Conservation (phyloP, 1,140 invertebrate genomes). For the Pseudomyrmex pallidus region DNA sequence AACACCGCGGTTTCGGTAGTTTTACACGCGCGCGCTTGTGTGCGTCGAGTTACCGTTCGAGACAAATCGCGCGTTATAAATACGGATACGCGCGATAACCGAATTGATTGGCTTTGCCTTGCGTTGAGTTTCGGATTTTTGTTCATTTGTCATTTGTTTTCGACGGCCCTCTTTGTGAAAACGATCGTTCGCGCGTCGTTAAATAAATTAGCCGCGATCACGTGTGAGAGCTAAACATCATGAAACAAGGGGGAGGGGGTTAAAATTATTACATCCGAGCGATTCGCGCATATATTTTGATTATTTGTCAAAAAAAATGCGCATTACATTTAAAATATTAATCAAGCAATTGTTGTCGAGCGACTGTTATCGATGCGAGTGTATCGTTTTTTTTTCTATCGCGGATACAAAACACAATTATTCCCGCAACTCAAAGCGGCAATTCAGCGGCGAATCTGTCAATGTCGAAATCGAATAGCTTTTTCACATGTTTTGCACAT, state of each 20-base stretch:
- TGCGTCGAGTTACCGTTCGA: neutral
- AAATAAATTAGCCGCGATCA: too few species aligned
- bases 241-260: too few species aligned
- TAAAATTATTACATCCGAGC: too few species aligned
- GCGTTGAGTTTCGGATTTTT: neutral
- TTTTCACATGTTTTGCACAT: neutral
- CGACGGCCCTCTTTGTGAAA: neutral
- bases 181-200: neutral
- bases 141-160: conserved; percentile 1
- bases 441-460: neutral
- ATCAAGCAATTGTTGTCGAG: too few species aligned
- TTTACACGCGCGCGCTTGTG: neutral
- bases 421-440: too few species aligned
- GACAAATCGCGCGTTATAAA: conserved; percentile 25
- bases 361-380: too few species aligned
- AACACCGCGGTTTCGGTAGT: neutral
- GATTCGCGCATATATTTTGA: too few species aligned
- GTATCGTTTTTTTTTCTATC: too few species aligned
- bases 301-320: too few species aligned
- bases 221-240: too few species aligned
- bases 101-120: neutral
- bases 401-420: too few species aligned
- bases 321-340: too few species aligned
- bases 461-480: conserved; percentile 25
- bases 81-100: neutral